These are phyloP conservation scores for Chaenodraco wilsoni DNA, from an alignment of 2,797 vertebrate genomes.

Conservation along the genomic window DNA sequence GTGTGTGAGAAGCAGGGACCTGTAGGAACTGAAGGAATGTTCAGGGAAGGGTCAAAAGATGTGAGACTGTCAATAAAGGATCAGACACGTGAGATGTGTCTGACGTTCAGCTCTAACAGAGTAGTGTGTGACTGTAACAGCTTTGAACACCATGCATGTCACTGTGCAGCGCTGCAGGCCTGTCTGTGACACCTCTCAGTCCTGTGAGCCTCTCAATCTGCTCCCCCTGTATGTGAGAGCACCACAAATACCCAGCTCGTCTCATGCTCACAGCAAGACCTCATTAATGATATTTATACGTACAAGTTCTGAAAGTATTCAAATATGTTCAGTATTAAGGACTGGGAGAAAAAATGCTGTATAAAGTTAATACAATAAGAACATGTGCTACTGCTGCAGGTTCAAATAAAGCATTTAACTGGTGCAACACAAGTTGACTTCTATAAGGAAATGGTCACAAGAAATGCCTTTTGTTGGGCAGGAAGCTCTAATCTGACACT, in stretches of 20 bases:
- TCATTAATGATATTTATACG: too few species aligned
- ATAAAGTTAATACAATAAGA: too few species aligned
- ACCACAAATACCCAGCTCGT: neutral
- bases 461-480: too few species aligned
- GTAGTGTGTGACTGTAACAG: slow-evolving; percentile 24
- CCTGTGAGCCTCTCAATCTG: slow-evolving; percentile 45
- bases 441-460: too few species aligned
- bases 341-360: too few species aligned
- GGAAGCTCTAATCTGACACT: too few species aligned
- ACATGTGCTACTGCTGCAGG: too few species aligned
- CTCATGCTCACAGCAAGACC: neutral
- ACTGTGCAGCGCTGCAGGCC: slow-evolving; percentile 20
- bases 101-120: slow-evolving; percentile 31
- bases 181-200: slow-evolving; percentile 1
- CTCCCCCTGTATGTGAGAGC: slow-evolving; percentile 20
- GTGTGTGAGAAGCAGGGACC: too few species aligned
- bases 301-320: too few species aligned
- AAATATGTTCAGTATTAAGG: too few species aligned
- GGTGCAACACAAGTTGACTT: too few species aligned
- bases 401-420: too few species aligned
- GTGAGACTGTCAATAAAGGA: slow-evolving; percentile 25
- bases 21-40: slow-evolving; percentile 9
- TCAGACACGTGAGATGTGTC: slow-evolving; percentile 27
- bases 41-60: slow-evolving; percentile 18
- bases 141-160: slow-evolving; percentile 38